Base-by-base conservation (phyloP, 1,140 invertebrate genomes). In the Ephestia elutella region DNA sequence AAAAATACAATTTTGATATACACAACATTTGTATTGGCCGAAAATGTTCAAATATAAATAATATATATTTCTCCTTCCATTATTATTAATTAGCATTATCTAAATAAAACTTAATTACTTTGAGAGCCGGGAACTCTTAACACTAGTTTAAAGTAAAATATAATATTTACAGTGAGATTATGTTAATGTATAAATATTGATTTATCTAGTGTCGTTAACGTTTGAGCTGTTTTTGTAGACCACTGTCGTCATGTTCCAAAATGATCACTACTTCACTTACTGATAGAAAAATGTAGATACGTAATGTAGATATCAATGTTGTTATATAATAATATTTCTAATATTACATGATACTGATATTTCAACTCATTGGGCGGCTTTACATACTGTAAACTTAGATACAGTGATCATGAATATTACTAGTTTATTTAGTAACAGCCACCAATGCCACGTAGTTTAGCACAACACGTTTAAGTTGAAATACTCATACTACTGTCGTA, bases 81-180 rank as follows among this genome's bases (percentile, higher is more conserved):
- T 78, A 80, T 70, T 70, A 76, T 66, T 63, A 66, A 74, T 78
- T 81, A 80, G 68, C 72, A 78, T 75, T 84, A 69, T 75, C 75
- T 87, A 80, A 82, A 81, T 79, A 79, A 83, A 76, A 58, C 74
- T 70, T 84, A 84, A 83, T 84, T 85, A 86, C 85, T 86, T 87
- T 87, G 85, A 87, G 85, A 87, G 85, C 85, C 85, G 75, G 82
- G 80, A 85, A 86, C 69, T 73, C 82, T 82, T 86, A 85, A 56
- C 63, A 59, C 75, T 82, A 82, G 56, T 66, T 70, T 68, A 66
- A 70, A 71, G 70, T 80, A 78, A 78, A 44, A 62, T 67, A 71
- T 83, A 83, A 78, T 87, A 87, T 87, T 83, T 87, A 87, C 85
- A 87, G 63, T 87, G 85, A 87, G 83, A 87, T 87, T 83, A 77